A percentile compares a stretch with the other conserved stretches of the same genome.
phyloP scores from a whole-genome alignment of 2,113 vertebrate species.

The Vicugna pacos region DNA sequence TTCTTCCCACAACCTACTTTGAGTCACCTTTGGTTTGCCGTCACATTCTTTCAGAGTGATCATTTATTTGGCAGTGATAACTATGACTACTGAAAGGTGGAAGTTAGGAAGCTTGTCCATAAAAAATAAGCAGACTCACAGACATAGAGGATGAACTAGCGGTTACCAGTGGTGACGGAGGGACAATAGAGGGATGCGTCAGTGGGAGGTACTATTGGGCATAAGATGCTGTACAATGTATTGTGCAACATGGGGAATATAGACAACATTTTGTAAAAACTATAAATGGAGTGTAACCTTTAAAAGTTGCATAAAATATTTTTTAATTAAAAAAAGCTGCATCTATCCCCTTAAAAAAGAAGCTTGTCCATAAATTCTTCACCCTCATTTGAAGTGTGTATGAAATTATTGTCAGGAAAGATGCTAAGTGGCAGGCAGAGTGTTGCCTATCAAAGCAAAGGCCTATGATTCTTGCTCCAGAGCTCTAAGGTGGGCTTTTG shows the following conservation, averaged over 20 bases:
- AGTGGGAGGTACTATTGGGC: too few relatives aligned
- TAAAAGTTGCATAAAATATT: too few relatives aligned
- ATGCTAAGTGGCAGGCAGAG: background rate
- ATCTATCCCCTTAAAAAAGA: background rate
- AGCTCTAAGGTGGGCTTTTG: background rate
- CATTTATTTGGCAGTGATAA: slow-evolving; percentile 27
- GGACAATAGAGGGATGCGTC: too few relatives aligned
- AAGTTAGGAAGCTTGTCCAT: background rate
- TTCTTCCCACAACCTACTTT: background rate
- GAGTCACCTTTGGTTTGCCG: background rate
- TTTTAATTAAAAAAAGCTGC: too few relatives aligned
- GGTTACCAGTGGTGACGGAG: too few relatives aligned
- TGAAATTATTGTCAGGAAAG: background rate
- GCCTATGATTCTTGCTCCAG: background rate
- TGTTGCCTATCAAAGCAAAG: background rate
- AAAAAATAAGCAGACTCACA: too few relatives aligned
- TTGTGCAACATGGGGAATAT: too few relatives aligned
- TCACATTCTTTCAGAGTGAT: slow-evolving; percentile 15
- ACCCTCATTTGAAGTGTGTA: background rate
- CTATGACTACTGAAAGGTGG: background rate
- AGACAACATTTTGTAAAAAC: too few relatives aligned
- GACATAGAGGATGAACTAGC: too few relatives aligned
- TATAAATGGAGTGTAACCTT: too few relatives aligned
- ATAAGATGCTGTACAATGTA: too few relatives aligned
- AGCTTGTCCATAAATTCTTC: background rate